Base-by-base conservation (phyloP, 2,113 vertebrate genomes). In the Chaetodon trifascialis region DNA sequence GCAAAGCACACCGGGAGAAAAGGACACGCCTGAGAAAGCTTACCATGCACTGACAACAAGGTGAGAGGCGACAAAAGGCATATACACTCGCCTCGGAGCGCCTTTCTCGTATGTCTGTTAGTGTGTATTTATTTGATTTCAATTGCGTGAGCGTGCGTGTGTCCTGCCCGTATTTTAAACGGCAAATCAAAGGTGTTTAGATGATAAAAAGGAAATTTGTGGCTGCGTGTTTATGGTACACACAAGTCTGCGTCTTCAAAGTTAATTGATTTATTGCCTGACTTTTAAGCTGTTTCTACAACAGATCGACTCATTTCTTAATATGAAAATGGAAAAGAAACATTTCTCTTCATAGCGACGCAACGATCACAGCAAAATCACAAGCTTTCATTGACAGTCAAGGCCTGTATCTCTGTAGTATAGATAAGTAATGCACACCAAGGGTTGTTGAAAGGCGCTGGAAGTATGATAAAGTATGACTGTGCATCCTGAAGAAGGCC, bases 11-110 rank as follows among this genome's bases (percentile, higher is more conserved):
- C 73, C 44, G 1, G 67, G 79, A 55, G 80, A 76, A 73, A 88
- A 89, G 66, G 74, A 88, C 82, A 88, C 75, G 17, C 66, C 36
- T 89, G 78, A 88, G 76, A 87, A 78, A 79, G 62, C 67, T 83
- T 78, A 87, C 88, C 85, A 90, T 92, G 93, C 89, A 92, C 86
- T 93, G 91, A 94, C 79, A 78, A 73, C 67, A 85, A 93, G 93
- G 91, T 92, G 80, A 84, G 77, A 62, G 52, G 42, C 1, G 38
- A 59, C 66, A 34, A 25, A 52, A 75, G 17, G n/a, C 60, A 17
- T 15, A 17, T 21, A 23, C 2, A 12, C 47, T 89, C 73, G 82
- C 80, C 62, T 56, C 76, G 70, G 70, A 71, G 23, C 34, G 30
- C 42, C 75, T 17, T 30, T 68, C 17, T 59, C 63, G 56, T 63